These are phyloP conservation scores for Taeniopygia guttata DNA, from an alignment of 2,797 vertebrate species.

Conservation along the genomic window DNA sequence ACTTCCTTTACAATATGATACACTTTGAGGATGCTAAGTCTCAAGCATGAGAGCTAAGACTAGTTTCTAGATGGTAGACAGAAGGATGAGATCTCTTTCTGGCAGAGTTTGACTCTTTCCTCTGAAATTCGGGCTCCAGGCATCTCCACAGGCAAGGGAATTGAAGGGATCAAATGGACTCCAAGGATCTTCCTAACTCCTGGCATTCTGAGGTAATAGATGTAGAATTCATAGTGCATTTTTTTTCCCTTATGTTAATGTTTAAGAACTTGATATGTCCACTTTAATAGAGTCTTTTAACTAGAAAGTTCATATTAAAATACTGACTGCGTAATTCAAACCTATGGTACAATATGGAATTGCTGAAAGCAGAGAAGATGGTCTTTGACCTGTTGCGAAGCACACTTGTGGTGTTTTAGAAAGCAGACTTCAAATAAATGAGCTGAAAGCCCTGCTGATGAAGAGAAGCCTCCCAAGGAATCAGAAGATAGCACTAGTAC, in stretches of 20 bases:
- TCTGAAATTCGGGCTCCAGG: accelerated
- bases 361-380: not conserved
- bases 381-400: not conserved
- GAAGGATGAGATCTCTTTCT: not conserved
- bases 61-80: not conserved
- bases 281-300: not conserved
- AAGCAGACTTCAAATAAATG: not conserved
- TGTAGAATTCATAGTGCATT: not conserved
- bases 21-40: not conserved
- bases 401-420: not conserved
- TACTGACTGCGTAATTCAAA: not conserved
- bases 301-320: not conserved
- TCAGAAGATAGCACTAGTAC: not conserved
- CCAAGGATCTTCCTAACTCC: not conserved
- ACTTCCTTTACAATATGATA: not conserved
- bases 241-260: not conserved
- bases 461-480: not conserved
- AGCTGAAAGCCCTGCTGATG: not conserved
- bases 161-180: not conserved
- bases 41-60: not conserved
- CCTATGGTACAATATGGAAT: not conserved
- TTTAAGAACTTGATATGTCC: not conserved
- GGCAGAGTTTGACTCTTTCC: not conserved
- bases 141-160: not conserved
- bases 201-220: not conserved